phyloP scores from a whole-genome alignment of 2,888 invertebrate species.

The Rutpela maculata region DNA sequence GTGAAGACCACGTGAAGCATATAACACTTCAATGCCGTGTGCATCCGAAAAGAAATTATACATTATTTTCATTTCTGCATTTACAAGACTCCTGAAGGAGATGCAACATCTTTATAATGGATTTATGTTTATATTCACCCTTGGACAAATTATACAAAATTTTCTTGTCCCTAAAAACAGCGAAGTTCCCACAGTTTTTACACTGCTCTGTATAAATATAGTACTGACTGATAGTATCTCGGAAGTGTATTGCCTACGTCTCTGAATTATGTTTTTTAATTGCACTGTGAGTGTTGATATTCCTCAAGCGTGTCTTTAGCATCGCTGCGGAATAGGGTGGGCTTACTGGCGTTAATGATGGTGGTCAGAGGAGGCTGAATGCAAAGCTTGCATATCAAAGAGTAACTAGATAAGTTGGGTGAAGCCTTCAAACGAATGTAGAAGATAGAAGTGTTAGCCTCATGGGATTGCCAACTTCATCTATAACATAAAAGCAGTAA shows the following conservation, averaged over 20 bases:
- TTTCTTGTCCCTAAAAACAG: too few relatives aligned
- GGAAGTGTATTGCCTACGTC: background rate
- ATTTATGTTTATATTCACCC: too few relatives aligned
- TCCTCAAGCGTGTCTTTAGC: constrained; percentile 40
- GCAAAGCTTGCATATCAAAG: constrained; percentile 55
- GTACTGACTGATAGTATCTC: background rate
- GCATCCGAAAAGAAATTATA: too few relatives aligned
- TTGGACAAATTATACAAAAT: too few relatives aligned
- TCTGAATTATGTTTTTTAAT: constrained; percentile 46
- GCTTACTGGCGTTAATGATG: constrained; percentile 49
- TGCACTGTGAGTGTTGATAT: constrained; percentile 45
- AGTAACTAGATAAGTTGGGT: constrained; percentile 50
- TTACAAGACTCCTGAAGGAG: too few relatives aligned
- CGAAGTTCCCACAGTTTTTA: too few relatives aligned
- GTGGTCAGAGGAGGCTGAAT: constrained; percentile 50
- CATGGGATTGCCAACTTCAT: constrained; percentile 44
- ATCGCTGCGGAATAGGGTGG: constrained; percentile 41
- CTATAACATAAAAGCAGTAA: constrained; percentile 29
- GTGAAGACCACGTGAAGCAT: too few relatives aligned
- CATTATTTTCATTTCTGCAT: too few relatives aligned
- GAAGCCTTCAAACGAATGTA: constrained; percentile 49
- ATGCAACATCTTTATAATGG: too few relatives aligned
- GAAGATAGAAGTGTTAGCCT: constrained; percentile 49
- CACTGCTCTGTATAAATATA: too few relatives aligned
- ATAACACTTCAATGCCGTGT: too few relatives aligned